Evolutionary conservation across 2,888 invertebrate species (phyloP).

Genomic region (Phalera bucephala): DNA sequence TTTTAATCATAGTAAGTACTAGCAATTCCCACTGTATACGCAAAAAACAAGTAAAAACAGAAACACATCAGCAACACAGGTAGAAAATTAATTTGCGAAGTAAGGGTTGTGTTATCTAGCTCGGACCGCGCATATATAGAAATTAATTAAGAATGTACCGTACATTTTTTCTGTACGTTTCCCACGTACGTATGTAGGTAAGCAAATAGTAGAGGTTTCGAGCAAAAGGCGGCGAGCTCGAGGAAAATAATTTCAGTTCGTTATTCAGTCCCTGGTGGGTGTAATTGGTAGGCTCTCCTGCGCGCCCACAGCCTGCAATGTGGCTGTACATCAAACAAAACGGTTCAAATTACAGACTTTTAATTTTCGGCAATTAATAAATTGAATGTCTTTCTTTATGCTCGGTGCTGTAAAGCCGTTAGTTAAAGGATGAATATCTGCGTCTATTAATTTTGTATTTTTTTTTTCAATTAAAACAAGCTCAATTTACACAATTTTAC

Average conservation of each 20-base stretch:
- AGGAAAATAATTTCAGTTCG: conserved; percentile 59
- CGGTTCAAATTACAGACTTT: conserved; percentile 49
- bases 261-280: conserved; percentile 49
- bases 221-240: conserved; percentile 46
- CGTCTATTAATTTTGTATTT: too few species aligned
- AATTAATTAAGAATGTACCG: conserved; percentile 29
- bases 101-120: conserved; percentile 4
- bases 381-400: conserved; percentile 42
- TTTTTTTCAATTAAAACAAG: too few species aligned
- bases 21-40: too few species aligned
- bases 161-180: conserved; percentile 22
- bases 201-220: conserved; percentile 55
- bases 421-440: too few species aligned
- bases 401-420: too few species aligned
- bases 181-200: conserved; percentile 30
- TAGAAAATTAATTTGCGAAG: conserved; percentile 2
- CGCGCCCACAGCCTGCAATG: conserved; percentile 27
- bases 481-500: too few species aligned
- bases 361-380: conserved; percentile 55
- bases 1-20: too few species aligned
- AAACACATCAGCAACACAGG: neutral
- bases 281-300: conserved; percentile 54
- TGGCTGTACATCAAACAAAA: conserved; percentile 53
- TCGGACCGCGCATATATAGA: conserved; percentile 5
- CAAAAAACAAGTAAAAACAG: neutral